These are phyloP conservation scores for Microcebus lehilahytsara DNA, from an alignment of 2,113 vertebrate species.

Conservation along the genomic window DNA sequence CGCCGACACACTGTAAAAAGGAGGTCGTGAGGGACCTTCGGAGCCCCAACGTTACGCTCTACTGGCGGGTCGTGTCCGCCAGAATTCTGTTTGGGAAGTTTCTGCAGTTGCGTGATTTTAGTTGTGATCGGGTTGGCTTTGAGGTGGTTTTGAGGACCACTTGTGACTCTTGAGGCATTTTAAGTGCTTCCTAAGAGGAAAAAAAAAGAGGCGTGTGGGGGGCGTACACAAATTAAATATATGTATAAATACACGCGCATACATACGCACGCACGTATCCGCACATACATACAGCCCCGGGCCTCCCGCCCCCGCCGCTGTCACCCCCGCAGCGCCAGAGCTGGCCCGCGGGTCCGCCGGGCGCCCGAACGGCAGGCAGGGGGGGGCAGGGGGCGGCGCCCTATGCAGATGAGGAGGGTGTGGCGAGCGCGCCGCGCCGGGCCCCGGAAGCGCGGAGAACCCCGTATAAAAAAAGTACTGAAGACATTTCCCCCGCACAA, in stretches of 20 bases:
- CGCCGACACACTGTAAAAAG: neutral
- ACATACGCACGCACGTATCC: rapidly evolving
- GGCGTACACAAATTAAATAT: neutral
- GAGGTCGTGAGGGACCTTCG: neutral
- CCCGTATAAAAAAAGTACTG: conserved; percentile 89
- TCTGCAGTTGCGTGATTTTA: neutral
- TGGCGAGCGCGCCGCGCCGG: conserved; percentile 85
- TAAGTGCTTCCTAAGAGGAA: neutral
- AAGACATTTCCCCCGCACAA: conserved; percentile 85
- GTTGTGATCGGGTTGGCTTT: neutral
- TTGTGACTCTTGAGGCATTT: neutral
- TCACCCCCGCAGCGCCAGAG: rapidly evolving
- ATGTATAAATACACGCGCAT: rapidly evolving
- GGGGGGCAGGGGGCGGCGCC: neutral
- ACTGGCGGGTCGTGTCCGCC: rapidly evolving
- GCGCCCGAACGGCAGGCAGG: neutral
- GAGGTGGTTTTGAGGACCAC: neutral
- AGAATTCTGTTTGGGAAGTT: conserved; percentile 26
- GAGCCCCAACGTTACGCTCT: neutral
- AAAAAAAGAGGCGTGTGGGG: neutral
- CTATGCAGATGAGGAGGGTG: conserved; percentile 84
- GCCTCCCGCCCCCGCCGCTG: rapidly evolving
- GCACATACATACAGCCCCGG: rapidly evolving
- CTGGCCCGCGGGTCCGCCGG: rapidly evolving
- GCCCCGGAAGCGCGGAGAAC: conserved; percentile 87